These are phyloP conservation scores for Timema cristinae DNA, from an alignment of 2,888 invertebrate genomes.

Conservation along the genomic window DNA sequence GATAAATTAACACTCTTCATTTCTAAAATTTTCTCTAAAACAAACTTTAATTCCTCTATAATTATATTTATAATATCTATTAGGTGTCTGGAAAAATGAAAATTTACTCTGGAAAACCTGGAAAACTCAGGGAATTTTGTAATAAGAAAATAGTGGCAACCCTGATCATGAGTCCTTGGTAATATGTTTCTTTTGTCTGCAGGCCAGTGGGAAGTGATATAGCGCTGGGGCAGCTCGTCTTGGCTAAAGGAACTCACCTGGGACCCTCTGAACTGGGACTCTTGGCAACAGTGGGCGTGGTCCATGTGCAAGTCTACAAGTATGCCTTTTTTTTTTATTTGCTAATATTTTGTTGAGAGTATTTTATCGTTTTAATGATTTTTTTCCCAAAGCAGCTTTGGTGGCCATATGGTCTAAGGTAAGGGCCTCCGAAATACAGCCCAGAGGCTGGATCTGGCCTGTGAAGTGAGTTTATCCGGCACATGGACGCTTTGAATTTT, in stretches of 20 bases:
- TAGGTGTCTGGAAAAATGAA: too few species aligned
- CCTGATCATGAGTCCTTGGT: background rate
- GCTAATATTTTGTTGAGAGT: background rate
- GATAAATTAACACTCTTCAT: too few species aligned
- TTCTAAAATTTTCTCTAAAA: too few species aligned
- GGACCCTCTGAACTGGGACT: constrained; percentile 66
- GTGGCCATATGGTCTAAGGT: background rate
- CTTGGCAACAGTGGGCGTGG: constrained; percentile 61
- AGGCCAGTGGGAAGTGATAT: constrained; percentile 67
- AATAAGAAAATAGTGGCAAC: too few species aligned
- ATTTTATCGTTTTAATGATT: background rate
- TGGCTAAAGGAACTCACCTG: constrained; percentile 52
- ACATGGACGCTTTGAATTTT: too few species aligned
- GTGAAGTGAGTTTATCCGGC: too few species aligned
- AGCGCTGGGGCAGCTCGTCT: constrained; percentile 52
- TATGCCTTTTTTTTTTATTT: constrained; percentile 34
- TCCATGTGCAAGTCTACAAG: constrained; percentile 51
- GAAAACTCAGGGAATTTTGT: too few species aligned
- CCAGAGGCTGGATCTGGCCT: too few species aligned
- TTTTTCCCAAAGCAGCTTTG: background rate
- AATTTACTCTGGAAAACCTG: too few species aligned
- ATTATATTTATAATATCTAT: too few species aligned
- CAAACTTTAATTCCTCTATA: too few species aligned
- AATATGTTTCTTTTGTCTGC: constrained; percentile 11
- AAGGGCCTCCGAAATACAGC: too few species aligned